Base-by-base conservation (phyloP, 1,140 invertebrate genomes). In the Temnothorax curvispinosus region DNA sequence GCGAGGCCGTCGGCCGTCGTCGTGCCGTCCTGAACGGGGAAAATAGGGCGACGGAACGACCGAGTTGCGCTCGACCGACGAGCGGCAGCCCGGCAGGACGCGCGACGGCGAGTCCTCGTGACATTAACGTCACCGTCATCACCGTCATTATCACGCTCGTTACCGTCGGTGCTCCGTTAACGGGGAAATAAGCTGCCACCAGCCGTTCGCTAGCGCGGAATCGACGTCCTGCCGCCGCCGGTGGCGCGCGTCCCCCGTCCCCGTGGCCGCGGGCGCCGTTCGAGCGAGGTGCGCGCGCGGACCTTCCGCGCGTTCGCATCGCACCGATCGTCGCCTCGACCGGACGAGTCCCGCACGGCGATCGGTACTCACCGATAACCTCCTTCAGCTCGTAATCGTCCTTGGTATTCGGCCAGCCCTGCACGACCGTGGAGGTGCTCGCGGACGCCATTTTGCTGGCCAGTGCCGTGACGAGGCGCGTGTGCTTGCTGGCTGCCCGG, bases 321-420 rank as follows among this genome's bases (percentile, higher is more conserved):
- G 41, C 41, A 7, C 38, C 38, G 32, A 47, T 60, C 67, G 15
- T 15, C 13, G 18, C 32, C 32, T 2, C 71, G 52, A 3, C 2
- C 6, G 47, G 27, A 15, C 32, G 76, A 32, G 7, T 44, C 32
- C 8, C 44, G 44, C n/a, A 38, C 21, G 21, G 32, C 21, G 56
- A 54, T 64, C 58, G 50, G 80, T 91, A 91, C 96, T 96, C 96
- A 98, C 99, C 99, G 92, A 99, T 99, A 92, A 99, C 98, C 96
- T 99, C 98, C 92, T 97, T 97, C 84, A 99, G 96, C 95, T 99
- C 98, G 96, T 99, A 99, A 94, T 99, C 98, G 93, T 99, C 98
- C 95, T 98, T 98, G 91, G 97, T 97, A 96, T 99, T 99, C 80
- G 98, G 97, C 99, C 99, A 99, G 87, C 97, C 96, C 90, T 94